phyloP scores from a whole-genome alignment of 2,113 vertebrate species.

The Dipodomys merriami region DNA sequence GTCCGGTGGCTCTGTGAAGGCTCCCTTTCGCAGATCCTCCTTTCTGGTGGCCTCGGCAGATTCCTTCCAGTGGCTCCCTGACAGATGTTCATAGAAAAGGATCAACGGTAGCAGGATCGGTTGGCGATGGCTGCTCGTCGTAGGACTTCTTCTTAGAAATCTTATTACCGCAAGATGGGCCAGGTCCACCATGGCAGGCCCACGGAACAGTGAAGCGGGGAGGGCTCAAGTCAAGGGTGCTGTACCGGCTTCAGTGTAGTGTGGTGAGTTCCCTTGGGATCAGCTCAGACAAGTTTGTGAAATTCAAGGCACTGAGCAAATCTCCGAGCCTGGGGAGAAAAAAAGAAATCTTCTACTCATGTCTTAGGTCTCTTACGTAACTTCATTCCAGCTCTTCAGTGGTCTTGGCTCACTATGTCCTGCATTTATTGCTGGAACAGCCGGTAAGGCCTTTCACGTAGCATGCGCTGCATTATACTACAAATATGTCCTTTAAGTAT shows the following conservation, averaged over 20 bases:
- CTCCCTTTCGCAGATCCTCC: background rate
- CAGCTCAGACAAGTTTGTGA: background rate
- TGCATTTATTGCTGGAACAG: too few relatives aligned
- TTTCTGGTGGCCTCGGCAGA: background rate
- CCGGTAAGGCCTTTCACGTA: background rate
- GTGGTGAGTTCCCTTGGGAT: background rate
- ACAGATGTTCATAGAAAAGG: background rate
- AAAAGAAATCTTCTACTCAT: background rate
- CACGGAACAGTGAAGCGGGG: background rate
- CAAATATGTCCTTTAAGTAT: background rate
- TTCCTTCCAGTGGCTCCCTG: background rate
- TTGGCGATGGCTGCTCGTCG: background rate
- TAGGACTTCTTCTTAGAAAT: background rate
- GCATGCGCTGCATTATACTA: background rate
- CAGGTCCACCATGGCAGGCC: fast-evolving
- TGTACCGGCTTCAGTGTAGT: background rate
- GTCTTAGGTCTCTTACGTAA: background rate
- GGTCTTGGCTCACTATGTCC: background rate
- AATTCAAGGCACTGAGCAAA: background rate
- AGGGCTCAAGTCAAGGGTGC: background rate
- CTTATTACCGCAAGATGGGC: too few relatives aligned
- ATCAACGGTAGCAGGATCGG: background rate
- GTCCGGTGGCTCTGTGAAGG: background rate
- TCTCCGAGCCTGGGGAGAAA: background rate
- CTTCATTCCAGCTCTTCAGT: background rate